Evolutionary conservation across 1,140 invertebrate genomes (phyloP), one percentile per base, ranked within the genome.

Genomic region (Atta colombica): DNA sequence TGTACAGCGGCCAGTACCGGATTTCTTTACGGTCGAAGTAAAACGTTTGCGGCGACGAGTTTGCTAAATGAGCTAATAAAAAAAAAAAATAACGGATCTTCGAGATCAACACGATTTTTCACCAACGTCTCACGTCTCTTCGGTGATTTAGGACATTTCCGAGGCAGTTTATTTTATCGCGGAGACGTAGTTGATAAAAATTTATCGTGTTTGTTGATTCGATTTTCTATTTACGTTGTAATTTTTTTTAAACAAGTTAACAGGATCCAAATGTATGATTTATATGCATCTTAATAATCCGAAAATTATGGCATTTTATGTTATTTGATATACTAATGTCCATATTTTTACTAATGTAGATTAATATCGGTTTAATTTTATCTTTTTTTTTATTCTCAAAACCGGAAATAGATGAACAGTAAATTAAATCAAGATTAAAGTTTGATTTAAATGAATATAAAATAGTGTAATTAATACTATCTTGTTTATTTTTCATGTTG

Each of bases 101-200:
- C 66, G 39, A 45, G 14, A 81, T 71, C 51, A 58, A 18, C 10
- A 71, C 55, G 80, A 61, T 61, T 82, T 82, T 74, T 84, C 55
- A 63, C 10, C 10, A 14, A 71, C 66, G 12, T 45, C 7, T 61
- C 39, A 16, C 21, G 31, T 16, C 21, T 21, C 21, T 21, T 53
- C 39, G 45, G 39, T 84, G 69, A 84, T 84, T 84, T 74, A 82
- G 3, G 21, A 61, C 14, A 75, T 84, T 51, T 49, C 55, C 55
- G 58, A 25, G 55, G 31, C 25, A 18, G n/a, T 65, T 84, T 51
- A 21, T 75, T 63, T 80, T n/a, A 71, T 81, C 65, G 35, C 21
- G 51, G 4, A 55, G 39, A 69, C 39, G n/a, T 45, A 21, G 16
- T 1, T 49, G 65, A n/a, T 74, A 49, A 61, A 31, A 68, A 75